A percentile compares a stretch with the other conserved stretches of the same genome.
phyloP scores from a whole-genome alignment of 2,113 vertebrate genomes.

The Rattus norvegicus region GRCr8 NC_086028.1:11561501-11562000 shows the following conservation, averaged over 20 bases:
- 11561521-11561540: not conserved
- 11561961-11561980: not conserved
- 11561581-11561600: not conserved
- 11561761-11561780: not conserved
- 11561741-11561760: not conserved
- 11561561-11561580: not conserved
- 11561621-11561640: not conserved
- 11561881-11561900: not conserved
- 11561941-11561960: not conserved
- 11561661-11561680: not conserved
- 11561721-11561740: not conserved
- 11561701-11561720: not conserved
- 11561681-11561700: not conserved
- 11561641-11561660: not conserved
- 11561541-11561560: not conserved
- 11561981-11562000: not conserved
- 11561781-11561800: not conserved
- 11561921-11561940: not conserved
- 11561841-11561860: not conserved
- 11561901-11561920: not conserved
- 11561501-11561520: slow-evolving; percentile 20
- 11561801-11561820: not conserved
- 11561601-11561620: not conserved
- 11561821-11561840: not conserved
- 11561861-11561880: not conserved